Percentiles rank a stretch among this genome's conserved stretches.
phyloP scores from a whole-genome alignment of 2,113 vertebrate species.

The Notechis scutatus region DNA sequence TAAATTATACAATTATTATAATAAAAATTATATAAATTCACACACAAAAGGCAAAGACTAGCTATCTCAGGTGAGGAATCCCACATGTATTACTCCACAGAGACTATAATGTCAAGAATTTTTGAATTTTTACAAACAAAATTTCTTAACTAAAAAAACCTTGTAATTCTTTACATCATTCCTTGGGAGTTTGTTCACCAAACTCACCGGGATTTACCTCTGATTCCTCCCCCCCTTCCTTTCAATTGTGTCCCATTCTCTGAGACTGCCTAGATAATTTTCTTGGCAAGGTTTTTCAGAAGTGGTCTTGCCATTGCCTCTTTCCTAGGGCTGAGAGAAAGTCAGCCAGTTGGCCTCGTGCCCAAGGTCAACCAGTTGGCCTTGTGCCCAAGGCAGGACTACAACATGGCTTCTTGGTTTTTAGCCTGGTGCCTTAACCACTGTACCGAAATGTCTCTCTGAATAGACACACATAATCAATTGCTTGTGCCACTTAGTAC shows the following conservation, averaged over 20 bases:
- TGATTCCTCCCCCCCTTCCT: background rate
- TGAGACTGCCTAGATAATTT: background rate
- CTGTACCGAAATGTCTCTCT: background rate
- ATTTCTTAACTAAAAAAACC: background rate
- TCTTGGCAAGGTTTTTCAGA: background rate
- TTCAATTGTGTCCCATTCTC: background rate
- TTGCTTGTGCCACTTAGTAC: background rate
- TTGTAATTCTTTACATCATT: background rate
- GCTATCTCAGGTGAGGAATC: background rate
- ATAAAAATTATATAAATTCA: background rate
- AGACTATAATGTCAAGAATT: background rate
- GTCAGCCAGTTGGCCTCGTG: background rate
- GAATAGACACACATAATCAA: background rate
- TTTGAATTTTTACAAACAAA: background rate
- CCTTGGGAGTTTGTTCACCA: background rate
- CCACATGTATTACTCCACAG: background rate
- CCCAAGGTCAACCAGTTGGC: background rate
- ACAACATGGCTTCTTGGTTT: background rate
- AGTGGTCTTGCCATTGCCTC: background rate
- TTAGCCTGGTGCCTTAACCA: background rate
- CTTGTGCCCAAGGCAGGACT: background rate
- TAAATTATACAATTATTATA: background rate
- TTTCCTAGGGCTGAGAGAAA: background rate
- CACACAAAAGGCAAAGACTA: background rate
- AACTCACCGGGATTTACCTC: background rate